Percentiles rank a stretch among this genome's conserved stretches.
phyloP scores from a whole-genome alignment of 2,888 invertebrate species.

The Noctuana brunneofusca region DNA sequence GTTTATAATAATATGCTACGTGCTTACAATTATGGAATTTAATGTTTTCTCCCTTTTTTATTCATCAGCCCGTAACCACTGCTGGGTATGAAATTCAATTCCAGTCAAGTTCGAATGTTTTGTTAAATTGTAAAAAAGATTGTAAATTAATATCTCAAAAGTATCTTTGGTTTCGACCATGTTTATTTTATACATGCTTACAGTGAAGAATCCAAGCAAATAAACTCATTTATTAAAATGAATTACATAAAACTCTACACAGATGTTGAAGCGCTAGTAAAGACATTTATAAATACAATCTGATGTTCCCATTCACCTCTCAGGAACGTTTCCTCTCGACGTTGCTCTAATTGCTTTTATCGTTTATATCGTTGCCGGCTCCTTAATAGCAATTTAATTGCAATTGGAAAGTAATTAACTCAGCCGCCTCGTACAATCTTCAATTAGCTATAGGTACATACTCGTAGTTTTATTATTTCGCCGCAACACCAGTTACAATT shows the following conservation, averaged over 20 bases:
- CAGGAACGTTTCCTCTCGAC: conserved; percentile 38
- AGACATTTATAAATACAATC: conserved; percentile 32
- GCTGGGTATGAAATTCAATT: too few species aligned
- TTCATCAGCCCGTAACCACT: too few species aligned
- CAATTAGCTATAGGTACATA: conserved; percentile 50
- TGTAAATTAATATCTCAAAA: too few species aligned
- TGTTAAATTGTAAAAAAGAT: too few species aligned
- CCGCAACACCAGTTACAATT: conserved; percentile 12
- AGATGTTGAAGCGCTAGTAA: conserved; percentile 5
- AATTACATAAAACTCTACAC: conserved; percentile 7
- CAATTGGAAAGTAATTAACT: conserved; percentile 56
- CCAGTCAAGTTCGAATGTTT: too few species aligned
- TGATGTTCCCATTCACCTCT: conserved; percentile 10
- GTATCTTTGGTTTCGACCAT: too few species aligned
- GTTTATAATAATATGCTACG: too few species aligned
- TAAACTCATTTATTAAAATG: background rate
- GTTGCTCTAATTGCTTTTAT: conserved; percentile 58
- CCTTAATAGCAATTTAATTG: conserved; percentile 59
- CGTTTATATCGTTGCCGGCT: conserved; percentile 47
- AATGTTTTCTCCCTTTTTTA: too few species aligned
- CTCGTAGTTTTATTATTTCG: conserved; percentile 13
- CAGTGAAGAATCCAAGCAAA: background rate
- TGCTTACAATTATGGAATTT: too few species aligned
- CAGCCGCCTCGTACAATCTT: conserved; percentile 49
- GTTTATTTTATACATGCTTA: too few species aligned